Base-by-base conservation (phyloP, 2,888 invertebrate genomes). In the Orthosia cruda region DNA sequence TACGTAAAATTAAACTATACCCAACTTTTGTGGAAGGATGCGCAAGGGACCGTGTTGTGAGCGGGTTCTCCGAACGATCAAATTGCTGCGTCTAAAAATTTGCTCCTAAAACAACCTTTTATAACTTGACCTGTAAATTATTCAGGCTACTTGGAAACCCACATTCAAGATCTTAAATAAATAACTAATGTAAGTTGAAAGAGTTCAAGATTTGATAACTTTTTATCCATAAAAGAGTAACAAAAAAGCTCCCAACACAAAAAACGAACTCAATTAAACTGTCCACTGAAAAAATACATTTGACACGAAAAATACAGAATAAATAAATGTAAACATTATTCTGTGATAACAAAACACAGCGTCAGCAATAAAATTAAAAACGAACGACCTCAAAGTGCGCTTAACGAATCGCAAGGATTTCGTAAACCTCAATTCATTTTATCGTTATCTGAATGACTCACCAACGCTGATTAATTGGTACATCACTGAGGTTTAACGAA, bases 1-100 rank as follows among this genome's bases (percentile, higher is more conserved):
- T 89, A 88, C 89, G 87, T 89, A 88, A 91, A 91, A 91, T 90
- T 91, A 89, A 89, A 90, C 89, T 87, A 89, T 85, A 85, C 75
- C 82, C 73, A 89, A 89, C 88, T 91, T 89, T 87, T 66, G 74
- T 79, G 77, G 71, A 76, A 80, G 80, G 71, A 77, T 77, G 78
- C 88, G 69, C 85, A 45, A 61, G 86, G 88, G 88, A 83, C 47
- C 66, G 32, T 66, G 71, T 61, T 77, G 71, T 57, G 72, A 63
- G 73, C 73, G 20, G 58, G 62, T 59, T 52, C 61, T 71, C 68
- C 15, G 40, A 75, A 78, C 77, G 80, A 75, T 81, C 77, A 74
- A 76, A 75, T 78, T 69, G 73, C 67, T 32, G 32, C 67, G 77
- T 74, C 81, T 59, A 67, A 76, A 87, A 72, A 74, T 66, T 61